phyloP scores from a whole-genome alignment of 1,140 invertebrate genomes.

The Nixonia krombeini region DNA sequence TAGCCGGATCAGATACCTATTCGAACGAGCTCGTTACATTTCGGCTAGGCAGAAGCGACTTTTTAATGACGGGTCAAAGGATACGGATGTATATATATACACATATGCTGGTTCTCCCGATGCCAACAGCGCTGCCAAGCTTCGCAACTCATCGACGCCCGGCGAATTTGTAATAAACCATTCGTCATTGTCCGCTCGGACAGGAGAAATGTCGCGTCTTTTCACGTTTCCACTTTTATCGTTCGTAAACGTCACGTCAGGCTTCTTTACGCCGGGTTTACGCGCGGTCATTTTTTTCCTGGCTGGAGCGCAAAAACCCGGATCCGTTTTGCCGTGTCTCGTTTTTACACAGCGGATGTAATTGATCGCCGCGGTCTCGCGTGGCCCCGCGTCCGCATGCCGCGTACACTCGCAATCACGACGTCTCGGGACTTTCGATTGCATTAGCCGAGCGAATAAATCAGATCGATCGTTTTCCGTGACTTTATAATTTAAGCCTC shows the following conservation, averaged over 20 bases:
- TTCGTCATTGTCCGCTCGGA: too few relatives aligned
- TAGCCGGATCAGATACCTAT: slow-evolving; percentile 63
- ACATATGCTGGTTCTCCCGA: slow-evolving; percentile 33
- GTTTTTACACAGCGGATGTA: slow-evolving; percentile 33
- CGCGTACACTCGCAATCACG: slow-evolving; percentile 32
- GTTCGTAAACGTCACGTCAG: slow-evolving; percentile 40
- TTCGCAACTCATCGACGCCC: too few relatives aligned
- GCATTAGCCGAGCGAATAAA: slow-evolving; percentile 39
- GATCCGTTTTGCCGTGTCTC: slow-evolving; percentile 35
- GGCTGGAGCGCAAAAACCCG: slow-evolving; percentile 26
- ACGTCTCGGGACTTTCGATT: slow-evolving; percentile 38
- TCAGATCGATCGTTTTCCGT: slow-evolving; percentile 40
- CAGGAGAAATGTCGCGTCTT: too few relatives aligned
- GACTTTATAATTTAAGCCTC: slow-evolving; percentile 38
- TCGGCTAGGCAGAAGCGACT: slow-evolving; percentile 53
- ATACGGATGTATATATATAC: not conserved
- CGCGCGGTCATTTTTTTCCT: slow-evolving; percentile 30
- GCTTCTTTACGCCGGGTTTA: slow-evolving; percentile 27
- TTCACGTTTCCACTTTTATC: slow-evolving; percentile 33
- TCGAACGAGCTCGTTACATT: slow-evolving; percentile 67
- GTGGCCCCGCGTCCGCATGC: slow-evolving; percentile 17
- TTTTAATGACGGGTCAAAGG: slow-evolving; percentile 47
- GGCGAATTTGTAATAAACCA: too few relatives aligned
- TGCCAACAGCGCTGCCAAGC: too few relatives aligned
- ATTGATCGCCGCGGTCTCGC: slow-evolving; percentile 30